A percentile compares a stretch with the other conserved stretches of the same genome.
Evolutionary conservation across 2,113 vertebrate genomes (phyloP).

Genomic region (Ailurus styani): DNA sequence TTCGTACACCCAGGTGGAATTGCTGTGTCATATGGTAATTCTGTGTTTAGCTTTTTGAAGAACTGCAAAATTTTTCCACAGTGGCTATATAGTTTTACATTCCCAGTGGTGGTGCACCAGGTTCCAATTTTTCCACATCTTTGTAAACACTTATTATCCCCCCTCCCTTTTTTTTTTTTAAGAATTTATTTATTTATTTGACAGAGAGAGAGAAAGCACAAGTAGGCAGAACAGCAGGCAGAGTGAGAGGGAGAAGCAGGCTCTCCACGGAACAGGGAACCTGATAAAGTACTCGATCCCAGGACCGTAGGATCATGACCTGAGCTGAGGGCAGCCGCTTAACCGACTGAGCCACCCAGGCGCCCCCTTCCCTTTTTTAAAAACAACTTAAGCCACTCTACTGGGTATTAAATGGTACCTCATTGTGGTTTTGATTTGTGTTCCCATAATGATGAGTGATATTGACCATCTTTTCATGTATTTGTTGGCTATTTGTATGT

Average conservation of each 20-base stretch:
- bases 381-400: neutral
- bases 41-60: neutral
- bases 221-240: too few relatives aligned
- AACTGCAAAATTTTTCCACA: neutral
- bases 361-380: neutral
- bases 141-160: neutral
- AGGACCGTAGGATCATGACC: too few relatives aligned
- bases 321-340: too few relatives aligned
- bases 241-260: too few relatives aligned
- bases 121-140: neutral
- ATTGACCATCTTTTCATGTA: neutral
- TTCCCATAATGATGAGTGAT: neutral
- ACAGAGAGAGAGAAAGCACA: too few relatives aligned
- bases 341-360: too few relatives aligned
- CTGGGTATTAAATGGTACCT: neutral
- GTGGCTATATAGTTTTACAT: neutral
- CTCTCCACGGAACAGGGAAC: too few relatives aligned
- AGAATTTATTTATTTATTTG: too few relatives aligned
- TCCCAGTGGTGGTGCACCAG: neutral
- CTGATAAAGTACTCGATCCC: too few relatives aligned
- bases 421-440: neutral
- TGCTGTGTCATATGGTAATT: neutral
- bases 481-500: neutral
- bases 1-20: neutral
- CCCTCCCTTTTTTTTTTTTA: too few relatives aligned